phyloP scores from a whole-genome alignment of 2,113 vertebrate genomes.

The Dolichallabes microphthalmus region DNA sequence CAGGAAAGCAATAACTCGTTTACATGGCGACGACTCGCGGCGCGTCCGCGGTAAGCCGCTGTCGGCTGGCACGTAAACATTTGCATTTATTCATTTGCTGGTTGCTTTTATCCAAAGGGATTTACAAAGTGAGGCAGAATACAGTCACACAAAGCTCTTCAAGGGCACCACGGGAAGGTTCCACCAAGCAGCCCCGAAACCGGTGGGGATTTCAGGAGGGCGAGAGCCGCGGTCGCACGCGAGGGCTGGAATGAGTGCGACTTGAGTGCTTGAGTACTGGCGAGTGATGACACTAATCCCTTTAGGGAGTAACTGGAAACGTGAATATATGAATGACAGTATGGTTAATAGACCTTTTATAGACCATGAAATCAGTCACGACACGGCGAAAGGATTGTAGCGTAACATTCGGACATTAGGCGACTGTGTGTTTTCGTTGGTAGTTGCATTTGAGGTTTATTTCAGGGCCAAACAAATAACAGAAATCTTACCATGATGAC shows the following conservation, averaged over 20 bases:
- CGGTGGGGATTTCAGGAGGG: not conserved
- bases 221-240: not conserved
- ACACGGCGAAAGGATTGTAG: too few relatives aligned
- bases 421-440: too few relatives aligned
- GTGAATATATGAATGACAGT: not conserved
- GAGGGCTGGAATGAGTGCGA: not conserved
- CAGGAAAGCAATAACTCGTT: slow-evolving; percentile 10
- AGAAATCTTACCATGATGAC: too few relatives aligned
- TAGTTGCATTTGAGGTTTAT: too few relatives aligned
- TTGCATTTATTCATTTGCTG: slow-evolving; percentile 13
- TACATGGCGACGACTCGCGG: not conserved
- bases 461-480: too few relatives aligned
- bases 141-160: not conserved
- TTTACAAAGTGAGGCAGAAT: slow-evolving; percentile 8
- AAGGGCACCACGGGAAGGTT: not conserved
- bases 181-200: not conserved
- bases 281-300: not conserved
- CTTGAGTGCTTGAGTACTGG: not conserved
- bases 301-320: not conserved
- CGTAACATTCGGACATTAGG: too few relatives aligned
- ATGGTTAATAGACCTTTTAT: too few relatives aligned
- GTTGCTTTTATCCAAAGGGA: slow-evolving; percentile 17
- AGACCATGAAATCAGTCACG: too few relatives aligned
- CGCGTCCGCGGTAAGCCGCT: not conserved
- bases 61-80: slow-evolving; percentile 8